Base-by-base conservation (phyloP, 2,797 vertebrate genomes). In the Microchirus variegatus region DNA sequence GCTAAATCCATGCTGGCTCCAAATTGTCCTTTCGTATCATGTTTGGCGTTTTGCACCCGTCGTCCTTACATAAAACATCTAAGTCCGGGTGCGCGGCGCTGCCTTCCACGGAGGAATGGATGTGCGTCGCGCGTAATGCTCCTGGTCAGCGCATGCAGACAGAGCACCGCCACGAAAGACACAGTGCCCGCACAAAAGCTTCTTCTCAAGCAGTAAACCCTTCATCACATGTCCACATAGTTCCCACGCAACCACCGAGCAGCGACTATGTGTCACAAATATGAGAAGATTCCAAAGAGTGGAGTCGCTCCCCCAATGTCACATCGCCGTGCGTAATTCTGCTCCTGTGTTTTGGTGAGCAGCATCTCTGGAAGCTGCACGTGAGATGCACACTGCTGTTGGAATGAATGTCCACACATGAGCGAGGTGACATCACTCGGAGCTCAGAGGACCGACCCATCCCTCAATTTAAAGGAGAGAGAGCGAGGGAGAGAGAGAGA, bases 1-100 rank as follows among this genome's bases (percentile, higher is more conserved):
- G 73, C 88, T 73, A 89, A 59, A 90, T 94, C 90, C 93, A 94
- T 94, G 67, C 59, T 89, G 75, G 13, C 59, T 70, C 58, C 41
- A 63, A 36, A 60, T 55, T 76, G 77, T 73, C 58, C 57, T 53
- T 64, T 59, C 55, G 74, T 73, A 67, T 79, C 88, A 91, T 93
- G 57, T 77, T 86, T 67, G 64, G 79, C 65, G 47, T 60, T 67
- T 65, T 18, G 40, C 43, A n/a, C 57, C 48, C 22, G 16, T 38
- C 53, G 44, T 17, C 11, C 26, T 40, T 50, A 37, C 43, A 22
- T 78, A 22, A 8, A 69, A 48, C 58, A 61, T 62, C 43, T 13
- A 2, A 31, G 15, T 35, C 44, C 40, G 22, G 37, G 55, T 18
- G 75, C 60, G 22, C 64, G 4, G 35, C 46, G 66, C 58, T 52